Evolutionary conservation across 2,113 vertebrate genomes (phyloP).

Genomic region (Gulo gulo): DNA sequence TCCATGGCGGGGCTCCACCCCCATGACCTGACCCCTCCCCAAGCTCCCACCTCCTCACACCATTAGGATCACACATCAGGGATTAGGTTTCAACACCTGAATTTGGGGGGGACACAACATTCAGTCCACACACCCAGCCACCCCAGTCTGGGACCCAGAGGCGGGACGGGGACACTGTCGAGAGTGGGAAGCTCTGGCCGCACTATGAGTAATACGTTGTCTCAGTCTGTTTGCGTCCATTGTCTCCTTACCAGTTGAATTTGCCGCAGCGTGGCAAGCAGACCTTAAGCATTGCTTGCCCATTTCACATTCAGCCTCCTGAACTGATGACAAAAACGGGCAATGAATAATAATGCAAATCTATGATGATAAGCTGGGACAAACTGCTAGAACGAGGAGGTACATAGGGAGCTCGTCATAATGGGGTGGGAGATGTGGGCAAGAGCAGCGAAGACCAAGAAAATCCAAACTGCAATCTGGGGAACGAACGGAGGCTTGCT

Average conservation of each 20-base stretch:
- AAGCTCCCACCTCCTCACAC: background rate
- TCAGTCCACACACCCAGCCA: background rate
- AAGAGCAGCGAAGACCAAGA: background rate
- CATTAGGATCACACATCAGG: background rate
- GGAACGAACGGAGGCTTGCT: background rate
- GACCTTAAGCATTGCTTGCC: background rate
- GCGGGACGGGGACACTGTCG: background rate
- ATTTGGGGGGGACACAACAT: background rate
- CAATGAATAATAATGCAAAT: background rate
- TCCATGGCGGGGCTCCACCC: background rate
- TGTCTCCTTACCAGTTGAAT: background rate
- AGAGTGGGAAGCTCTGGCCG: background rate
- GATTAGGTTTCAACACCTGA: background rate
- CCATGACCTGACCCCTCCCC: background rate
- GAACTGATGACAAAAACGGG: background rate
- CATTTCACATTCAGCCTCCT: background rate
- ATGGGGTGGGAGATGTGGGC: background rate
- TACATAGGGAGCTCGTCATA: background rate
- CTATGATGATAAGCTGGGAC: too few species aligned
- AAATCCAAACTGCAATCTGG: background rate
- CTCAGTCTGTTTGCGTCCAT: background rate
- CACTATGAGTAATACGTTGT: background rate
- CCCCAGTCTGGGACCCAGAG: background rate
- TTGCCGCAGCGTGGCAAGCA: background rate
- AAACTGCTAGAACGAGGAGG: background rate